Conservation (phyloP, 2,113 vertebrate species). For the Macrotus californicus region DNA sequence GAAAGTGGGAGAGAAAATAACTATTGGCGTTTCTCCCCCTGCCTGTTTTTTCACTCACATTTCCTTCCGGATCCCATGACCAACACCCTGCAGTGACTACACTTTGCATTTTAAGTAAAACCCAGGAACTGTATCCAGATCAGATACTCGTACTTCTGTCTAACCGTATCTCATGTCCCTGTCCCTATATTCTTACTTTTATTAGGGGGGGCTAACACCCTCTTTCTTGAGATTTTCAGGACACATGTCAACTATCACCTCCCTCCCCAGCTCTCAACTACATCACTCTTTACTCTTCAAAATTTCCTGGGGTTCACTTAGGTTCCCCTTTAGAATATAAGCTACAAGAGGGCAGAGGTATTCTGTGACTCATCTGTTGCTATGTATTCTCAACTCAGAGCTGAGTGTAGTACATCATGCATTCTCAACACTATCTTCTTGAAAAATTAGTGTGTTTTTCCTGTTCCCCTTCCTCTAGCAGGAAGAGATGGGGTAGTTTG, state of each 20-base stretch:
- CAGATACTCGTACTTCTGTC: neutral
- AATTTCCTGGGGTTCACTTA: fast-evolving
- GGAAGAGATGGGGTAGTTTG: fast-evolving
- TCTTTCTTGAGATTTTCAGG: neutral
- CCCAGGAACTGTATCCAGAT: fast-evolving
- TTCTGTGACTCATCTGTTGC: neutral
- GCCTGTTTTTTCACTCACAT: fast-evolving
- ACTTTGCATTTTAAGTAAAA: neutral
- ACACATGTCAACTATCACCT: neutral
- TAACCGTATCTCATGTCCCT: fast-evolving
- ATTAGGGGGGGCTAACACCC: too few species aligned
- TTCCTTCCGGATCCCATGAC: neutral
- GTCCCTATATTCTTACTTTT: neutral
- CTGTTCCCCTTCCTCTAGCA: neutral
- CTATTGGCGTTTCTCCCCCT: neutral
- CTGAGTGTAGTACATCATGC: fast-evolving
- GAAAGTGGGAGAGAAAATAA: fast-evolving
- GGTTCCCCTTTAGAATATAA: neutral
- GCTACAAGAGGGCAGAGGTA: neutral
- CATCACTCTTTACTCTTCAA: neutral
- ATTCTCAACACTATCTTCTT: neutral
- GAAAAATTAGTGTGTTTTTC: neutral
- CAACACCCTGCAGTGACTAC: fast-evolving
- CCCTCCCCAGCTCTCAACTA: too few species aligned
- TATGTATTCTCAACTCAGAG: neutral